Evolutionary conservation across 2,797 vertebrate genomes (phyloP), one percentile per base, ranked within the genome.

Genomic region (Botia almorhae): DNA sequence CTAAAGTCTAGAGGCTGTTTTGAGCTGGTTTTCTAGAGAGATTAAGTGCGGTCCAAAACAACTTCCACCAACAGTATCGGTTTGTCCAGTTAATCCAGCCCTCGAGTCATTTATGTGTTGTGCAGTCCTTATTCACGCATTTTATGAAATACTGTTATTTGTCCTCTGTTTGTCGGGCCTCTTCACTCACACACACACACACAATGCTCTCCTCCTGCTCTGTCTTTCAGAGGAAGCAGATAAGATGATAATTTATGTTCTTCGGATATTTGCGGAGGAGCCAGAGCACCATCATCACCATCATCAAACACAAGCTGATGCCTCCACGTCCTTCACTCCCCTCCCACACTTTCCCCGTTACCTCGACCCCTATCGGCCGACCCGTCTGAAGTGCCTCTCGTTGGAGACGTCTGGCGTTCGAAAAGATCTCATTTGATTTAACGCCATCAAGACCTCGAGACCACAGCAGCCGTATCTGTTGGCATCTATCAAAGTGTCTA

Each of bases 371-470:
- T 83, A 88, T 91, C 89, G 61, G 2, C 21, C 26, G 51, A 50
- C 53, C 50, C 58, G 88, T 90, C 82, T 80, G 63, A 85, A 87
- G 83, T 84, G 77, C 76, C 71, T 85, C 43, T 81, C 83, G 64
- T 81, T 69, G 84, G 77, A 85, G 80, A 79, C 67, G 73, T 82
- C 85, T 65, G 55, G 81, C 76, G 56, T 84, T 87, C 85, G 74
- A 83, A 85, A 85, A 73, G 3, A 60, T 88, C 85, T 85, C 56
- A 83, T 87, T 90, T 89, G 80, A 89, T 87, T 88, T 84, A 87
- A 83, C 81, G 74, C 83, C 73, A 84, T 88, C 84, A 85, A 64
- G 67, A 80, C 74, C 76, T 81, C 67, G 61, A 26, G 29, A 46
- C 76, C 81, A 80, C 60, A 80, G 53, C 65, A 67, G 60, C 10